phyloP scores from a whole-genome alignment of 2,888 invertebrate species.

The Ashinkailepas kermadecensis region DNA sequence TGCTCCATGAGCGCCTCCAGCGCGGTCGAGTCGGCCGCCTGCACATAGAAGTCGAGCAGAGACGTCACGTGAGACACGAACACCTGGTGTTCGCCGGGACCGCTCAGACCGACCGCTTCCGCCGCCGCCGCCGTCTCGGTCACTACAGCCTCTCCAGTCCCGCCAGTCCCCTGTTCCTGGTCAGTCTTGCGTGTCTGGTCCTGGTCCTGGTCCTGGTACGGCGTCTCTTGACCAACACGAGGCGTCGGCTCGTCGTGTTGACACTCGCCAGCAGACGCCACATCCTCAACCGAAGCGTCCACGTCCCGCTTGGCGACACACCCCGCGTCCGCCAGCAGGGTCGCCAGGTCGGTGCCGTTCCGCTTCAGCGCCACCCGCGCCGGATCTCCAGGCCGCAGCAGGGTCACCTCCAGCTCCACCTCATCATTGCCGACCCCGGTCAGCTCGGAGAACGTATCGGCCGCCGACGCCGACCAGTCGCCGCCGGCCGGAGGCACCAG shows the following conservation, averaged over 20 bases:
- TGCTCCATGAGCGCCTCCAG: not conserved
- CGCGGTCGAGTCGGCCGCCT: not conserved
- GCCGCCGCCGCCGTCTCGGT: not conserved
- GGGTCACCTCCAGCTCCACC: not conserved
- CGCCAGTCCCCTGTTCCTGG: too few relatives aligned
- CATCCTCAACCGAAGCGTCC: too few relatives aligned
- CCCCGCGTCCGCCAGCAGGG: not conserved
- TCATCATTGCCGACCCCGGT: not conserved
- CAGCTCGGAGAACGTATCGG: not conserved
- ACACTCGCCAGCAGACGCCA: too few relatives aligned
- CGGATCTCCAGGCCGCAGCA: not conserved
- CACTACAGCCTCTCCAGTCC: not conserved
- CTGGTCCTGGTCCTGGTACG: too few relatives aligned
- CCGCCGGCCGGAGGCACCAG: not conserved
- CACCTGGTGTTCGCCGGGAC: not conserved
- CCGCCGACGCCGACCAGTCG: not conserved
- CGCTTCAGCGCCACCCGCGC: not conserved
- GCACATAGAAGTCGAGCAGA: not conserved
- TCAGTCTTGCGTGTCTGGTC: too few relatives aligned
- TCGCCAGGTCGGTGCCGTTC: not conserved
- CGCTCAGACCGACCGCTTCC: not conserved
- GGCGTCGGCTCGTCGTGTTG: too few relatives aligned
- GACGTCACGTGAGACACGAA: constrained; percentile 17
- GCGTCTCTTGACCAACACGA: too few relatives aligned
- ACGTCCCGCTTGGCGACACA: not conserved